A percentile compares a stretch with the other conserved stretches of the same genome.
These are phyloP conservation scores for Euplexia lucipara DNA, from an alignment of 2,888 invertebrate genomes.

Conservation along the genomic window DNA sequence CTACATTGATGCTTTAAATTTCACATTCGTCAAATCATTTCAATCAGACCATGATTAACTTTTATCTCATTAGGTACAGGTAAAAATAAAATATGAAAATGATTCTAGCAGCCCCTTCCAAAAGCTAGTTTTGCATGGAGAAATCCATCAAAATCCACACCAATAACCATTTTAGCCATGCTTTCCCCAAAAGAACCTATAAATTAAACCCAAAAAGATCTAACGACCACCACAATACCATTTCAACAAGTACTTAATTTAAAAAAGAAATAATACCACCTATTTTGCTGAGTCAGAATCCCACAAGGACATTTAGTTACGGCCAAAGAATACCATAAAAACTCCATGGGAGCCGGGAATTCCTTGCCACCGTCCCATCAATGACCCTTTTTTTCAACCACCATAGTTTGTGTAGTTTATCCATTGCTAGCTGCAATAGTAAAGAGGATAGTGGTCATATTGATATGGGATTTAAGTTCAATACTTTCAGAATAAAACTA, in stretches of 20 bases:
- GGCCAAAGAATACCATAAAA: constrained; percentile 81
- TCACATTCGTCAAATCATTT: too few species aligned
- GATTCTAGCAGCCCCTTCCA: too few species aligned
- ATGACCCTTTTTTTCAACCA: constrained; percentile 72
- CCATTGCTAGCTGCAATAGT: constrained; percentile 17
- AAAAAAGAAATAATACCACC: constrained; percentile 63
- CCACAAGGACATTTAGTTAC: constrained; percentile 85
- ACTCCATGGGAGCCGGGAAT: constrained; percentile 85
- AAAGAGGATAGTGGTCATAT: not conserved
- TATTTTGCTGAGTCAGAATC: constrained; percentile 75
- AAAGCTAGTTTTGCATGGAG: too few species aligned
- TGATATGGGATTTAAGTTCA: too few species aligned
- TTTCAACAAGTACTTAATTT: constrained; percentile 58
- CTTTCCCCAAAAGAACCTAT: constrained; percentile 5
- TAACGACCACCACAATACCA: constrained; percentile 42
- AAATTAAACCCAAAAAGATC: constrained; percentile 21
- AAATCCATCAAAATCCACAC: not conserved
- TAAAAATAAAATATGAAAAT: too few species aligned
- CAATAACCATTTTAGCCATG: not conserved
- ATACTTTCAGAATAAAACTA: too few species aligned
- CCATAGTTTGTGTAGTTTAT: constrained; percentile 59
- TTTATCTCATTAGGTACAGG: too few species aligned
- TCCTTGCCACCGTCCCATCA: constrained; percentile 77
- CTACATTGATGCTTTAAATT: too few species aligned
- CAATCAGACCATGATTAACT: too few species aligned